Base-by-base conservation (phyloP, 2,888 invertebrate genomes). In the Conchocele bisecta region DNA sequence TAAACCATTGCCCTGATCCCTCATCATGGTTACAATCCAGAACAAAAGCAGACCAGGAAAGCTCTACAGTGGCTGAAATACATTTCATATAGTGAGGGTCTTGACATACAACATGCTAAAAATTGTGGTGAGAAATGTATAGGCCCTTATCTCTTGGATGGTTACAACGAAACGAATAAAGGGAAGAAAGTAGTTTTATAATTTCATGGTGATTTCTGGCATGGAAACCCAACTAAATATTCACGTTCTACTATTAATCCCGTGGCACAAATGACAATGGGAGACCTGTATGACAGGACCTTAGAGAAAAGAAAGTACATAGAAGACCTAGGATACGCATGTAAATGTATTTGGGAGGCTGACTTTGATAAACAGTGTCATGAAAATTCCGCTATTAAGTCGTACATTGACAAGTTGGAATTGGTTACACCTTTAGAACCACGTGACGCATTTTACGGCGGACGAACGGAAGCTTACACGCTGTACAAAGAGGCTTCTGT, bases 281-380 rank as follows among this genome's bases (percentile, higher is more conserved):
- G 31, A 6, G 71, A 76, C 1, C 42, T 69, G n/a, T 64, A 68
- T 48, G 46, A 33, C 13, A 31, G 33, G 13, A 75, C 67, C 5
- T 28, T 72, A 2, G 67, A 72, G 17, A 75, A 71, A 37, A 35
- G 64, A 31, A 33, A 29, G 13, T 71, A 37, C 41, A 28, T 75
- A 15, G 56, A 71, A 46, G 22, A 48, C 17, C 1, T 37, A 24
- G 83, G 82, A 0, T 81, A 67, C 35, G 66, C 39, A 0, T 75
- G 80, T 20, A 44, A 61, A 0, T 70, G 51, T 11, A 77, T 66
- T 7, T 85, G 84, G 85, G 84, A 83, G 42, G 77, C 81, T 41
- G 75, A 82, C 7, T 83, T 78, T 26, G 58, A 70, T 2, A 9
- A 50, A 13, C 17, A 77, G 42, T 22, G 82, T 2, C 67, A 79